Base-by-base conservation (phyloP, 2,888 invertebrate species). In the Lottia scabra region DNA sequence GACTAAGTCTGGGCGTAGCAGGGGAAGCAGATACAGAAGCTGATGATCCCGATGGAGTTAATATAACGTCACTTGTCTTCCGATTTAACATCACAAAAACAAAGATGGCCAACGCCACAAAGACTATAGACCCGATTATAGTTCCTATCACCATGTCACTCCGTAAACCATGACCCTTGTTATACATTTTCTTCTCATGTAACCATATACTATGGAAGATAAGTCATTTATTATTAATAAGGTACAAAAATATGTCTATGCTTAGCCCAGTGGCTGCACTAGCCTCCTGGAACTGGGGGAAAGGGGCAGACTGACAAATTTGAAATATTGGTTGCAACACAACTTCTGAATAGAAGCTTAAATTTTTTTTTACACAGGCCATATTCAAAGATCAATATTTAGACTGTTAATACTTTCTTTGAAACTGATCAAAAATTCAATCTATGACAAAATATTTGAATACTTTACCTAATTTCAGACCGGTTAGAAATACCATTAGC, bases 131-230 rank as follows among this genome's bases (percentile, higher is more conserved):
- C 13, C 56, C 56, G 10, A 56, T 23, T 56, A 56, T 56, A 23
- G 56, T 56, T 56, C 56, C 56, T 56, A 56, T 56, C 23, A 56
- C 19, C 23, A 56, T 56, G 23, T 56, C 56, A 56, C 56, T 56
- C 8, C 23, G 19, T 19, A 56, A 13, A 13, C 56, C 56, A 56
- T 56, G 56, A 23, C 56, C 56, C 10, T 19, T 19, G 23, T 56
- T 56, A 56, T 56, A 56, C 56, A 56, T 23, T 56, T 56, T 56
- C 56, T 56, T 56, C 56, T 56, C 56, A 56, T 56, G 19, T 6
- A 56, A 56, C 56, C 56, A 56, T 19, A 56, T 56, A 56, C 56
- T 56, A 23, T 8, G 23, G 23, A 56, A 30, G 30, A 30, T 30
- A 30, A 30, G 6, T 30, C 30, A 30, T 30, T 2, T 30, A 30